Conservation (phyloP, 2,888 invertebrate genomes). For the Orthonychiurus folsomi region DNA sequence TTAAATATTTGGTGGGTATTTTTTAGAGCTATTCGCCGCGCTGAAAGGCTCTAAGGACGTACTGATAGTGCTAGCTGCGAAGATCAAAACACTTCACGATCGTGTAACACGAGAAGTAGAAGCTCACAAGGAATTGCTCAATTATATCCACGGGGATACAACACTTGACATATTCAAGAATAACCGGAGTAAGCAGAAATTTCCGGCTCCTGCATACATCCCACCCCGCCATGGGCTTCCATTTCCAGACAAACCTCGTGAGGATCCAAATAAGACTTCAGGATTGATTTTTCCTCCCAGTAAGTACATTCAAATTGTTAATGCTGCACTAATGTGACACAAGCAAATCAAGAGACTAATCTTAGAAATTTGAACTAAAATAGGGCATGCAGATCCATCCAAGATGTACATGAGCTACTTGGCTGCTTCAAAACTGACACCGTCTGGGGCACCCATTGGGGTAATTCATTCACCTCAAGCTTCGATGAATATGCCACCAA, state of each 20-base stretch:
- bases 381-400: neutral
- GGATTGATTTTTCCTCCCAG: too few relatives aligned
- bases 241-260: neutral
- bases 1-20: neutral
- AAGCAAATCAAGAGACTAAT: too few relatives aligned
- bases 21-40: neutral
- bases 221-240: neutral
- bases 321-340: too few relatives aligned
- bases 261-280: neutral
- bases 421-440: neutral
- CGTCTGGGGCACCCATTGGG: neutral
- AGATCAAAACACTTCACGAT: slow-evolving; percentile 7
- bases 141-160: slow-evolving; percentile 8
- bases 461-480: too few relatives aligned
- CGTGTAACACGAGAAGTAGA: neutral
- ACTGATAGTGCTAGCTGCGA: slow-evolving; percentile 1
- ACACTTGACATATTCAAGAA: slow-evolving; percentile 5
- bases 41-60: slow-evolving; percentile 4
- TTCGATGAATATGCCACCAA: too few relatives aligned
- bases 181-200: neutral
- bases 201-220: neutral
- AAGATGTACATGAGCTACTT: neutral
- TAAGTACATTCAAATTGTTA: too few relatives aligned
- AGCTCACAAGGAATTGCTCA: neutral
- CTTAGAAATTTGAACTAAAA: too few relatives aligned